Conservation (phyloP, 2,888 invertebrate species). For the Cryptophagus acutangulus region DNA sequence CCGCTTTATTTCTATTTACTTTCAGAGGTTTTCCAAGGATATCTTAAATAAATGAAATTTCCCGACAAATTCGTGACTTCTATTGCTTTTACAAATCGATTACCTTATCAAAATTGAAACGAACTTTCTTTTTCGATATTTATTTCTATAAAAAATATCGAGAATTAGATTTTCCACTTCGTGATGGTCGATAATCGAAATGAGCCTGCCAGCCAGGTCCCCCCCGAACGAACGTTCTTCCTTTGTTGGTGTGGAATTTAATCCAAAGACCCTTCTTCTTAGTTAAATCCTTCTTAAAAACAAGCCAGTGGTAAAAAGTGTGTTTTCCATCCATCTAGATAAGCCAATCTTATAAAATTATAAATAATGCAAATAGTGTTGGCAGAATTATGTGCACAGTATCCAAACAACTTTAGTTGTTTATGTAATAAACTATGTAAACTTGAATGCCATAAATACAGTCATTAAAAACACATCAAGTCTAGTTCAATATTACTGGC, state of each 20-base stretch:
- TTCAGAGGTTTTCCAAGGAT: neutral
- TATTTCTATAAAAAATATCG: too few species aligned
- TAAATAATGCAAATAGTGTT: conserved; percentile 20
- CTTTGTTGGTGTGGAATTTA: neutral
- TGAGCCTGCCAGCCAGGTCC: too few species aligned
- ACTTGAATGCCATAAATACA: too few species aligned
- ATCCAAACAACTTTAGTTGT: too few species aligned
- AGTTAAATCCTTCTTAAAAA: conserved; percentile 14
- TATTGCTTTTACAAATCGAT: neutral
- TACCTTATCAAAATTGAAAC: too few species aligned
- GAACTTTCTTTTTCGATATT: too few species aligned
- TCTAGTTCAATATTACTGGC: too few species aligned
- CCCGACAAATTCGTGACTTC: neutral
- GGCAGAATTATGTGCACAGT: too few species aligned
- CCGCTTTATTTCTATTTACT: conserved; percentile 13
- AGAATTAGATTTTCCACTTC: neutral
- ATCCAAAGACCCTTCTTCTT: conserved; percentile 6
- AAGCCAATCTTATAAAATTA: conserved; percentile 10
- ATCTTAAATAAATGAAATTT: conserved; percentile 8
- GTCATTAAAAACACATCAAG: too few species aligned
- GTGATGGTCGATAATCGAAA: conserved; percentile 5
- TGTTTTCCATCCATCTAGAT: conserved; percentile 18
- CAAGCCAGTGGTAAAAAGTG: conserved; percentile 14
- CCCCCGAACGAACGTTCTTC: neutral
- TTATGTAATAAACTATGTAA: too few species aligned